phyloP scores from a whole-genome alignment of 2,797 vertebrate genomes.

The Takifugu rubripes region DNA sequence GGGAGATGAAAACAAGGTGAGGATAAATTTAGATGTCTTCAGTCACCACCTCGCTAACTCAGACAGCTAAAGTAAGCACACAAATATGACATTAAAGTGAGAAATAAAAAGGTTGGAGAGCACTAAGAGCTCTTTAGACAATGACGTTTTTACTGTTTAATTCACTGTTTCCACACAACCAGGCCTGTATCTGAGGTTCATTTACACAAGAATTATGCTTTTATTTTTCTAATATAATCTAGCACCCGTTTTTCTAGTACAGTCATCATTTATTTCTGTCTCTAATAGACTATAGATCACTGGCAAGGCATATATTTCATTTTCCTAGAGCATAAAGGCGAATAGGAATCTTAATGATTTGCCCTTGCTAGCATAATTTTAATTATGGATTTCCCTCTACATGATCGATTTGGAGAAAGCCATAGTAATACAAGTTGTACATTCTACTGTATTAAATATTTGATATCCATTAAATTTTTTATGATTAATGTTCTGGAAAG shows the following conservation, averaged over 20 bases:
- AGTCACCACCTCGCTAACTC: too few species aligned
- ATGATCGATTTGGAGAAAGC: slow-evolving; percentile 80
- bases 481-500: slow-evolving; percentile 83
- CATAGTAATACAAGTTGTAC: slow-evolving; percentile 82
- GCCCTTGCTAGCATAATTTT: slow-evolving; percentile 80
- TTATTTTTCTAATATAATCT: slow-evolving; percentile 76
- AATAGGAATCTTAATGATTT: slow-evolving; percentile 81
- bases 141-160: too few species aligned
- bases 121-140: too few species aligned
- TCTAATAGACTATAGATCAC: slow-evolving; percentile 80
- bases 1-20: too few species aligned
- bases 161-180: too few species aligned
- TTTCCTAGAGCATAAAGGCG: slow-evolving; percentile 71
- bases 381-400: slow-evolving; percentile 83
- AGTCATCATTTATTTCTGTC: slow-evolving; percentile 74
- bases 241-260: slow-evolving; percentile 71
- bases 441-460: slow-evolving; percentile 85
- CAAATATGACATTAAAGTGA: too few species aligned
- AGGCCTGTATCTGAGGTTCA: too few species aligned
- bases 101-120: too few species aligned
- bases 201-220: slow-evolving; percentile 59
- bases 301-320: slow-evolving; percentile 74
- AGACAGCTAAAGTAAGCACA: too few species aligned
- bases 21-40: too few species aligned
- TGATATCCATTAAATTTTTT: slow-evolving; percentile 81